phyloP scores from a whole-genome alignment of 2,113 vertebrate genomes.

The Sigmodon hispidus region DNA sequence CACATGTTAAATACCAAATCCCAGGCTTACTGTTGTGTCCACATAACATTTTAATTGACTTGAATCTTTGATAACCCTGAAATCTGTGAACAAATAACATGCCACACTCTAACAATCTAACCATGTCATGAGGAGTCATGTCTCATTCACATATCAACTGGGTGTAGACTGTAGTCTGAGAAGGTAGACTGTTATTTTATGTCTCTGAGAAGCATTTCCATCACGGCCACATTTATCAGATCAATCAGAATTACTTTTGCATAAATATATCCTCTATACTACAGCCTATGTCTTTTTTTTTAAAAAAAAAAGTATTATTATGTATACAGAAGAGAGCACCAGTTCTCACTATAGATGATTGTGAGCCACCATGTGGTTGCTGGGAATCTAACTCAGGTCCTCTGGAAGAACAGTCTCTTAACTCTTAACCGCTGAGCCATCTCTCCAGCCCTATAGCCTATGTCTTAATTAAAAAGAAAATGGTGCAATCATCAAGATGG shows the following conservation, averaged over 20 bases:
- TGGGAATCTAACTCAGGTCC: too few relatives aligned
- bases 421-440: too few relatives aligned
- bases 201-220: background rate
- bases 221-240: background rate
- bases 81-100: slow-evolving; percentile 16
- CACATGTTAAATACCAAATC: slow-evolving; percentile 52
- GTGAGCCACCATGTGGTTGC: too few relatives aligned
- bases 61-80: slow-evolving; percentile 27
- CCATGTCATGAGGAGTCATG: background rate
- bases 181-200: background rate
- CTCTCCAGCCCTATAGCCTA: too few relatives aligned
- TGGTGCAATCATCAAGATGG: background rate
- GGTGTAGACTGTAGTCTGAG: background rate
- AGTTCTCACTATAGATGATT: too few relatives aligned
- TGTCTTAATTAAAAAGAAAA: slow-evolving; percentile 21
- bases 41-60: background rate
- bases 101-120: background rate
- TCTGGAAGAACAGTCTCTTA: too few relatives aligned
- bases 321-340: too few relatives aligned
- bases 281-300: background rate
- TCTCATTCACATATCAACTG: background rate
- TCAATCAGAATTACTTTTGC: background rate
- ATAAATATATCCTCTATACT: background rate
- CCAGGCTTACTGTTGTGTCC: background rate
- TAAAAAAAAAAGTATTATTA: too few relatives aligned